Evolutionary conservation across 2,113 vertebrate genomes (phyloP).

Genomic region (Pelobates fuscus): DNA sequence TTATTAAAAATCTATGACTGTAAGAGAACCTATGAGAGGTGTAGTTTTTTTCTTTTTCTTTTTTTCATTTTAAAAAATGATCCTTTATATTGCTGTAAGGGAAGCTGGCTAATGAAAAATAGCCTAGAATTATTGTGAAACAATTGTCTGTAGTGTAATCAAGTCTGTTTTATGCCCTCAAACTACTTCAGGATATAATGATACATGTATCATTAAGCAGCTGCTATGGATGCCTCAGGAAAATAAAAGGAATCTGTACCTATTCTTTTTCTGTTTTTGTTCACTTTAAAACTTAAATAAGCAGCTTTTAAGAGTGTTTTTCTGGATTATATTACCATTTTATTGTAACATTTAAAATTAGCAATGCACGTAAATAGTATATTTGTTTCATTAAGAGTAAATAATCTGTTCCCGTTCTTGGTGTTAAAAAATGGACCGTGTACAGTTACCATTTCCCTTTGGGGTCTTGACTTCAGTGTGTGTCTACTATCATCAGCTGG

Average conservation of each 20-base stretch:
- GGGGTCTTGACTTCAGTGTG: no score
- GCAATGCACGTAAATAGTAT: background rate
- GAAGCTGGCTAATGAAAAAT: conserved; percentile 83
- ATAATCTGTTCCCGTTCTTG: no score
- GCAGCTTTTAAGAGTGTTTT: conserved; percentile 58
- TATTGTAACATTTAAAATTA: conserved; percentile 52
- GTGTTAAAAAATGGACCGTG: no score
- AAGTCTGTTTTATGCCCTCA: conserved; percentile 83
- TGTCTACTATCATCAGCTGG: no score
- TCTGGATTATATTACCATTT: conserved; percentile 52
- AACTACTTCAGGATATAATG: conserved; percentile 84
- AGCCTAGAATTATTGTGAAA: conserved; percentile 82
- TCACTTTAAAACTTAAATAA: conserved; percentile 58
- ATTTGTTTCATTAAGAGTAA: background rate
- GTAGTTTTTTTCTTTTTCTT: conserved; percentile 64
- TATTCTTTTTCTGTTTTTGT: conserved; percentile 74
- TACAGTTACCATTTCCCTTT: no score
- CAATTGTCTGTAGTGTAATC: conserved; percentile 89
- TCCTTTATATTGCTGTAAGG: conserved; percentile 76
- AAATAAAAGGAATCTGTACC: conserved; percentile 77
- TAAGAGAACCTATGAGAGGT: conserved; percentile 71
- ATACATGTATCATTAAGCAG: conserved; percentile 87
- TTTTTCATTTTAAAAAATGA: conserved; percentile 72
- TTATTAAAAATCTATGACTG: conserved; percentile 82
- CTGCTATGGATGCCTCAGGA: conserved; percentile 80